These are phyloP conservation scores for Platypus cylindrus DNA, from an alignment of 2,888 invertebrate genomes.

Conservation along the genomic window DNA sequence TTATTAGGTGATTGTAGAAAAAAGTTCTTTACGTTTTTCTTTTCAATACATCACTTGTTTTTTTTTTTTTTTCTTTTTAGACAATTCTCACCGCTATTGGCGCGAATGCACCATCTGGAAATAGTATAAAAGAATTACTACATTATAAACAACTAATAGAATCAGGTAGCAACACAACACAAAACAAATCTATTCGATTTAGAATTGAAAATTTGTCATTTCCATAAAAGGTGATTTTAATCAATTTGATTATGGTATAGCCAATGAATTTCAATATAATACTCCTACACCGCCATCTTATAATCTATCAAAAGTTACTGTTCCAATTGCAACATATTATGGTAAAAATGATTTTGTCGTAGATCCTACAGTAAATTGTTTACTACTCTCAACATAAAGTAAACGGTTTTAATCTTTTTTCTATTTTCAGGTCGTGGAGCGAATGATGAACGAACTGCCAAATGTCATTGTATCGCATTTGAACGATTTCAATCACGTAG, in stretches of 20 bases:
- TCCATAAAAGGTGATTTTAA: conserved; percentile 21
- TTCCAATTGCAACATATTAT: conserved; percentile 15
- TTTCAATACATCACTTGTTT: not conserved
- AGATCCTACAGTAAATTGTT: conserved; percentile 10
- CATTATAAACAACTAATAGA: conserved; percentile 59
- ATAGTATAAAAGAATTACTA: conserved; percentile 50
- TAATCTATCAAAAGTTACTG: conserved; percentile 30
- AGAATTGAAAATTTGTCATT: conserved; percentile 19
- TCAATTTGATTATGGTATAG: conserved; percentile 43
- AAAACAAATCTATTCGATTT: not conserved
- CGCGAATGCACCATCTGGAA: conserved; percentile 26
- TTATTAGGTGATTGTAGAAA: too few relatives aligned
- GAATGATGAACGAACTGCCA: conserved; percentile 37
- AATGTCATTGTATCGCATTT: conserved; percentile 20
- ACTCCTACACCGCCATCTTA: conserved; percentile 33
- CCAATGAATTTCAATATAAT: conserved; percentile 26
- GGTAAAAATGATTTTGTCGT: conserved; percentile 14
- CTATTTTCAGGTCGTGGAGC: conserved; percentile 39
- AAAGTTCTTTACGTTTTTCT: not conserved
- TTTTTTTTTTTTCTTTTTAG: not conserved
- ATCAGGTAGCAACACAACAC: conserved; percentile 33
- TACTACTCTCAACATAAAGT: not conserved
- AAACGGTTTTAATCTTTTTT: conserved; percentile 15
- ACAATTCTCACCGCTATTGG: conserved; percentile 20
- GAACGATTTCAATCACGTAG: conserved; percentile 19